Evolutionary conservation across 30 jellyfish, hydroid and myxozoan genomes (phyloP).

Genomic region (Nemopilema nomurai): DNA sequence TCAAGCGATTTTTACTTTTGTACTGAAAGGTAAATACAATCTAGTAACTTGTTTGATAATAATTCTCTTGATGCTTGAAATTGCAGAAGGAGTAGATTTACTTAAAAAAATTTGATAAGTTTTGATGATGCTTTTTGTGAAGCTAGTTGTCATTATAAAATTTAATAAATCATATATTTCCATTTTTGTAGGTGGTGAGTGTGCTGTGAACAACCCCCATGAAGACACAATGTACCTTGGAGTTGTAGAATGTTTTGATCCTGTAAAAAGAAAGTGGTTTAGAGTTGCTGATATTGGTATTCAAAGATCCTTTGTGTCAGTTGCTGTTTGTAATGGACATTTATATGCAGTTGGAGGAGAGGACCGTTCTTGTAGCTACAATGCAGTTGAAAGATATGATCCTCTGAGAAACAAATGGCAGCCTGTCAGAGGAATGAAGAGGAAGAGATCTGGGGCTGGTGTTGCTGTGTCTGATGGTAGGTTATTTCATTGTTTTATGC

Average conservation of each 20-base stretch:
- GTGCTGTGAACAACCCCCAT: conserved; percentile 92
- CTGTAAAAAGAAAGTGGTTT: conserved; percentile 74
- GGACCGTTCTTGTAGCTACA: conserved; percentile 85
- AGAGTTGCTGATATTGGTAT: conserved; percentile 84
- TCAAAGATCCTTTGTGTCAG: conserved; percentile 93
- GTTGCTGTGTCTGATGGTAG: conserved; percentile 87
- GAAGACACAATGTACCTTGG: conserved; percentile 89
- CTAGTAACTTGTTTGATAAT: too few relatives aligned
- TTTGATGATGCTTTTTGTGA: too few relatives aligned
- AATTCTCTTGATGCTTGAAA: too few relatives aligned
- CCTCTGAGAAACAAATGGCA: conserved; percentile 63
- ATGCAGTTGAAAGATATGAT: conserved; percentile 79
- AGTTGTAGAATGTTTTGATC: conserved; percentile 86
- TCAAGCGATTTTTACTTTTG: too few relatives aligned
- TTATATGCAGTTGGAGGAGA: conserved; percentile 95
- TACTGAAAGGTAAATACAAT: too few relatives aligned
- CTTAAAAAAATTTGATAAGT: neutral
- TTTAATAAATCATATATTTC: neutral
- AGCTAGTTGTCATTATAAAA: too few relatives aligned
- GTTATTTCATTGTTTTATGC: neutral
- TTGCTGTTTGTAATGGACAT: conserved; percentile 87
- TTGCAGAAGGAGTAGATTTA: too few relatives aligned
- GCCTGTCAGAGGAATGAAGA: conserved; percentile 73
- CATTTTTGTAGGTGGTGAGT: conserved; percentile 72
- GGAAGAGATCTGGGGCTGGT: conserved; percentile 97